Evolutionary conservation across 2,113 vertebrate genomes (phyloP).

Genomic region (Turnix velox): DNA sequence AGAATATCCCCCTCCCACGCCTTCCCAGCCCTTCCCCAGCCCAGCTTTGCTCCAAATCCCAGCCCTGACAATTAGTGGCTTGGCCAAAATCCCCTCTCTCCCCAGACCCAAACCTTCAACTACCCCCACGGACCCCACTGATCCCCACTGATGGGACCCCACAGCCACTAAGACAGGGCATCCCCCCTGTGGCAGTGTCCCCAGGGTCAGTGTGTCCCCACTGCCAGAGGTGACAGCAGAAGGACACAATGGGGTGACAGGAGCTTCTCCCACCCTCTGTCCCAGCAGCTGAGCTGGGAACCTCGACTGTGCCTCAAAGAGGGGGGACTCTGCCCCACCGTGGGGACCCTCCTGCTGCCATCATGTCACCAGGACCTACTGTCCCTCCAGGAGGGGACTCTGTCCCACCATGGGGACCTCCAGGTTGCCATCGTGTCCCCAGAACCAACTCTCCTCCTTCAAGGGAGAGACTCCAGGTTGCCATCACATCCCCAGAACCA

Average conservation of each 20-base stretch:
- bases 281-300: fast-evolving
- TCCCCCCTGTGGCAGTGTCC: background rate
- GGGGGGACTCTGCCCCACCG: too few relatives aligned
- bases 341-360: background rate
- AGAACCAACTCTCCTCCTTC: too few relatives aligned
- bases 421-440: fast-evolving
- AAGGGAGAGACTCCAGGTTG: too few relatives aligned
- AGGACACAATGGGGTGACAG: fast-evolving
- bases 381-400: too few relatives aligned
- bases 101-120: conserved; percentile 17
- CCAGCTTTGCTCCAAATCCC: conserved; percentile 49
- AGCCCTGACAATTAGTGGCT: background rate
- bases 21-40: background rate
- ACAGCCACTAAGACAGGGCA: background rate
- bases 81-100: conserved; percentile 24
- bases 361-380: background rate
- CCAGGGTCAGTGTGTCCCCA: fast-evolving
- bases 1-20: conserved; percentile 53
- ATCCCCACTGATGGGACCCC: background rate
- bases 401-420: too few relatives aligned
- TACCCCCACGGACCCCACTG: fast-evolving
- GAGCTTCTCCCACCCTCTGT: background rate
- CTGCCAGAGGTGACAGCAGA: background rate
- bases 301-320: too few relatives aligned
- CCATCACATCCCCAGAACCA: too few relatives aligned